Conservation (phyloP, 1,140 invertebrate species). For the Centruroides vittatus region DNA sequence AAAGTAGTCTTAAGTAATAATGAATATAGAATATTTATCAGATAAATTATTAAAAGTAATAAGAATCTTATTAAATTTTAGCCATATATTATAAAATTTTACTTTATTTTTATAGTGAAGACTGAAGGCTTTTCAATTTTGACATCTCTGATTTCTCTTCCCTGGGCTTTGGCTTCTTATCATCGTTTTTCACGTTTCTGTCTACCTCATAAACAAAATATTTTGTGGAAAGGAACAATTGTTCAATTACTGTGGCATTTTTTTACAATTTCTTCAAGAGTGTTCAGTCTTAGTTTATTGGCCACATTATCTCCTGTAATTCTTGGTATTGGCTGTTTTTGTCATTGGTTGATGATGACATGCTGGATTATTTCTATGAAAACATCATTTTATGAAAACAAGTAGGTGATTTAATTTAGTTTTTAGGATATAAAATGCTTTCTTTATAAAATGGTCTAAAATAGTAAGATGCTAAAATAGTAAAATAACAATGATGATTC, state of each 20-base stretch:
- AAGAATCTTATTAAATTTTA: no score
- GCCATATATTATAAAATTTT: no score
- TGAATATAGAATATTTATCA: no score
- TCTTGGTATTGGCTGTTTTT: constrained; percentile 39
- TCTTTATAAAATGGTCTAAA: no score
- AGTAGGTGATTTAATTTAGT: constrained; percentile 5
- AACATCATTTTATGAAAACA: constrained; percentile 20
- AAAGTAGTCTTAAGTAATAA: no score
- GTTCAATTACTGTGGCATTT: constrained; percentile 66
- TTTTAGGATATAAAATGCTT: no score
- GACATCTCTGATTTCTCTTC: constrained; percentile 61
- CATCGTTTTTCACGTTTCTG: constrained; percentile 59
- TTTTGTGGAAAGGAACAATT: constrained; percentile 43
- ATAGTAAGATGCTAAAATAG: no score
- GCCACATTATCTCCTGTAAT: constrained; percentile 18
- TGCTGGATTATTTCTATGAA: constrained; percentile 39
- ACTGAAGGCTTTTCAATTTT: constrained; percentile 38
- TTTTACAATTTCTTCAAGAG: constrained; percentile 49
- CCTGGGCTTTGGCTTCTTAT: constrained; percentile 70
- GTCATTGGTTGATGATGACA: constrained; percentile 61
- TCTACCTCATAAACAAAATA: constrained; percentile 52
- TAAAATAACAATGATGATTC: no score
- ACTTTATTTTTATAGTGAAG: no score
- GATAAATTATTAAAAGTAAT: no score
- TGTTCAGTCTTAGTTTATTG: constrained; percentile 31